These are phyloP conservation scores for Ia io DNA, from an alignment of 2,113 vertebrate species.

Conservation along the genomic window DNA sequence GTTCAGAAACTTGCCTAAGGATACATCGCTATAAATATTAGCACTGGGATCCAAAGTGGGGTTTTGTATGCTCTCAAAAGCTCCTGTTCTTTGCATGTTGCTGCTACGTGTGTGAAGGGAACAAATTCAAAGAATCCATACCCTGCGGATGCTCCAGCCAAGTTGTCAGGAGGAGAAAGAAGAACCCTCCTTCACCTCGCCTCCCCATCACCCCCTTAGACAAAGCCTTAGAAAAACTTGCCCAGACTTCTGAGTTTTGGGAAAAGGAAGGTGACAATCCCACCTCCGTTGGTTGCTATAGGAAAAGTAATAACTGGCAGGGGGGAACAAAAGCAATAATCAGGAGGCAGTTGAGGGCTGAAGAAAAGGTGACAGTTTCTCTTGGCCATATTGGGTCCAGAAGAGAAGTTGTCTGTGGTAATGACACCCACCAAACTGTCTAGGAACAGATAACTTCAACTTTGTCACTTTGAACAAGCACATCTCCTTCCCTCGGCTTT, in stretches of 20 bases:
- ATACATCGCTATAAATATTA: not conserved
- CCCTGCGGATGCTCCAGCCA: not conserved
- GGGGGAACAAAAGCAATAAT: not conserved
- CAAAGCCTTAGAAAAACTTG: not conserved
- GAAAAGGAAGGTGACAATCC: not conserved
- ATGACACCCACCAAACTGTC: not conserved
- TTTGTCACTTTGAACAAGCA: not conserved
- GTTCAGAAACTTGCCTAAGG: not conserved
- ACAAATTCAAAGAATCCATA: not conserved
- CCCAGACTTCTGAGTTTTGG: not conserved
- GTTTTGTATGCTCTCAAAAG: not conserved
- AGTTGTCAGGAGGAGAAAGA: not conserved
- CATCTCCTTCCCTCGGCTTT: not conserved
- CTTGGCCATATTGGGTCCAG: not conserved
- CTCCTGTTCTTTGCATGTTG: not conserved
- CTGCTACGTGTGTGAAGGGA: not conserved
- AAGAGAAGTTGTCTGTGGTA: too few relatives aligned
- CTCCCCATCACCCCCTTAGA: not conserved
- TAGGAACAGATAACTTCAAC: rapidly evolving
- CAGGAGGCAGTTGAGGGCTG: not conserved
- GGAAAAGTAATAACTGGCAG: not conserved
- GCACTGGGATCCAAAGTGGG: not conserved
- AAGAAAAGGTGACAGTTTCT: not conserved
- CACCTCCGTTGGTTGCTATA: not conserved
- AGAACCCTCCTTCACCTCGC: rapidly evolving